Evolutionary conservation across 2,888 invertebrate species (phyloP).

Genomic region (Microplitis manilae): DNA sequence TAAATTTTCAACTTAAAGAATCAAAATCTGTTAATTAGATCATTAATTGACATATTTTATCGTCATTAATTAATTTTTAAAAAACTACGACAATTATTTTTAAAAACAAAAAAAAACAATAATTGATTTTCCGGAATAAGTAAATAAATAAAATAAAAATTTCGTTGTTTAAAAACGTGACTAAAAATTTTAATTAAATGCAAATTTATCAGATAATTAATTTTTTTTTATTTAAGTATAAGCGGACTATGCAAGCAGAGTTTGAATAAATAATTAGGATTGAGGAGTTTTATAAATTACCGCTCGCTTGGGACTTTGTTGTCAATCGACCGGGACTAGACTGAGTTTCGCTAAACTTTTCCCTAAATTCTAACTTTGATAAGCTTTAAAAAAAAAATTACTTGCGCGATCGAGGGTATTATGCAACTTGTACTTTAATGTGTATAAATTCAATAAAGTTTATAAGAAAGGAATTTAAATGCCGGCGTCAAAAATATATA

Average conservation of each 20-base stretch:
- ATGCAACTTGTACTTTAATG: background rate
- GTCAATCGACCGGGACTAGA: background rate
- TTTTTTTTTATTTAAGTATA: background rate
- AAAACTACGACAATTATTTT: background rate
- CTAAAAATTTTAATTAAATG: background rate
- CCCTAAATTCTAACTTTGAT: background rate
- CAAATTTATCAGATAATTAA: background rate
- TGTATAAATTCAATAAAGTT: background rate
- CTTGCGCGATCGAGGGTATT: background rate
- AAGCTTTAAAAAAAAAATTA: background rate
- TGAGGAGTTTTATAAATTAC: background rate
- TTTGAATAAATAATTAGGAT: background rate
- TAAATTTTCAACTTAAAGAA: background rate
- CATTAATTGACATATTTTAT: constrained; percentile 42
- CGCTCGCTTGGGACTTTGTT: background rate
- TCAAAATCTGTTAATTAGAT: constrained; percentile 7
- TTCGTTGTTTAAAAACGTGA: constrained; percentile 6
- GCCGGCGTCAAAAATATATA: background rate
- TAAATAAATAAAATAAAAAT: background rate
- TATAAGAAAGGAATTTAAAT: background rate
- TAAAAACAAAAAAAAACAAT: background rate
- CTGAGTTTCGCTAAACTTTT: background rate
- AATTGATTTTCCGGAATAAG: background rate
- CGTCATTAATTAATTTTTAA: background rate
- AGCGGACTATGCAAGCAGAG: background rate